phyloP scores from a whole-genome alignment of 2,797 vertebrate species.

The Melanotaenia nigrans region DNA sequence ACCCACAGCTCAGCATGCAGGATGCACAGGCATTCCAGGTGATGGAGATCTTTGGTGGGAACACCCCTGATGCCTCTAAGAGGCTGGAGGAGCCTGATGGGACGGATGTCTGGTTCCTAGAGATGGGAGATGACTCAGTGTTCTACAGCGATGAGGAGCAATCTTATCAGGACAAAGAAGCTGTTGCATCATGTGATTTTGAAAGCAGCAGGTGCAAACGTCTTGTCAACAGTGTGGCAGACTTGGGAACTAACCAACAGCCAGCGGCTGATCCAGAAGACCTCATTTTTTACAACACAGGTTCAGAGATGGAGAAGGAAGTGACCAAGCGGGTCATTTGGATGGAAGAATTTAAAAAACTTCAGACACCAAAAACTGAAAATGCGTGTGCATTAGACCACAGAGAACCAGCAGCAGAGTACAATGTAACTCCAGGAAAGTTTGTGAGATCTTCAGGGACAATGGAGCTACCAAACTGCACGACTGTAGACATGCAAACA shows the following conservation, averaged over 20 bases:
- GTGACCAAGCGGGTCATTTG: not conserved
- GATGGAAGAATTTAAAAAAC: constrained; percentile 23
- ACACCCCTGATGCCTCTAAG: constrained; percentile 27
- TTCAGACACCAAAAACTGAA: constrained; percentile 14
- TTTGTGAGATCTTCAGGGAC: constrained; percentile 8
- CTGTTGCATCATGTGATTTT: not conserved
- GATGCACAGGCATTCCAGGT: constrained; percentile 63
- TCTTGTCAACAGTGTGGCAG: constrained; percentile 37
- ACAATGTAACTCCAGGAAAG: constrained; percentile 6
- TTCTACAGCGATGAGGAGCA: constrained; percentile 79
- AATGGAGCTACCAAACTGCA: constrained; percentile 10
- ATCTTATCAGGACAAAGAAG: constrained; percentile 21
- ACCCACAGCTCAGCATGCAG: constrained; percentile 69
- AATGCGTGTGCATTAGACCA: constrained; percentile 8
- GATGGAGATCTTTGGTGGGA: constrained; percentile 65
- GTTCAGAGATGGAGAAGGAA: constrained; percentile 9
- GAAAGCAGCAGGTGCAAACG: constrained; percentile 7
- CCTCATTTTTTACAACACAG: not conserved
- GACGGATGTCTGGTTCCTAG: constrained; percentile 42
- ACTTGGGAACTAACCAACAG: constrained; percentile 5
- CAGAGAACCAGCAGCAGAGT: constrained; percentile 11
- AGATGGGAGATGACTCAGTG: constrained; percentile 79
- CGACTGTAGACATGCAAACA: constrained; percentile 9
- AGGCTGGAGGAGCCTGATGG: constrained; percentile 46
- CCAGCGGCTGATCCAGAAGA: constrained; percentile 7